Conservation (phyloP, 1,140 invertebrate species). For the Trissolcus basalis region DNA sequence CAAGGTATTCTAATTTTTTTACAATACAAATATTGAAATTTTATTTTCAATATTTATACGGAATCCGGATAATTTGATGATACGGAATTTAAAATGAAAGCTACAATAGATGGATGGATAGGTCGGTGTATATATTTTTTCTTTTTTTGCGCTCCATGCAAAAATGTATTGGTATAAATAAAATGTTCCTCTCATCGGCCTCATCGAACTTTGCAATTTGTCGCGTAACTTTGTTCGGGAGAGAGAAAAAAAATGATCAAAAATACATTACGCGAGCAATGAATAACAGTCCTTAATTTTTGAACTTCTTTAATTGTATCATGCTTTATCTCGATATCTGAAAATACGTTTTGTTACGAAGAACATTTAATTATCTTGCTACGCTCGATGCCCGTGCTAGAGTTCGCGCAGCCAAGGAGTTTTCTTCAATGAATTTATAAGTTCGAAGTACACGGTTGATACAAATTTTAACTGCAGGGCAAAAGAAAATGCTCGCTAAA, state of each 20-base stretch:
- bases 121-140: too few species aligned
- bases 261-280: too few species aligned
- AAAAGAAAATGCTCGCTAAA: conserved; percentile 50
- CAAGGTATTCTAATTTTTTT: conserved; percentile 9
- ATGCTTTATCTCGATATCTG: conserved; percentile 30
- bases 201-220: too few species aligned
- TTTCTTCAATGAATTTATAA: conserved; percentile 39
- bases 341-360: conserved; percentile 23
- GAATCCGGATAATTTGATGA: too few species aligned
- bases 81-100: not conserved
- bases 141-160: too few species aligned
- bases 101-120: too few species aligned
- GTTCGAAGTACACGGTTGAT: conserved; percentile 24
- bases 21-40: too few species aligned
- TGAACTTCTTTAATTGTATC: not conserved
- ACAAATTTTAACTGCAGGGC: conserved; percentile 45
- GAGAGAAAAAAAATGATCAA: too few species aligned
- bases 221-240: not conserved
- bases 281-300: too few species aligned
- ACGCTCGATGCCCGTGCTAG: conserved; percentile 16
- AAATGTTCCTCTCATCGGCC: too few species aligned
- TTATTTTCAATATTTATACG: too few species aligned
- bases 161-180: too few species aligned
- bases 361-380: conserved; percentile 35
- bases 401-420: conserved; percentile 13